These are phyloP conservation scores for Oscheius sp. DNA, from an alignment of 2,888 invertebrate genomes.

Conservation along the genomic window DNA sequence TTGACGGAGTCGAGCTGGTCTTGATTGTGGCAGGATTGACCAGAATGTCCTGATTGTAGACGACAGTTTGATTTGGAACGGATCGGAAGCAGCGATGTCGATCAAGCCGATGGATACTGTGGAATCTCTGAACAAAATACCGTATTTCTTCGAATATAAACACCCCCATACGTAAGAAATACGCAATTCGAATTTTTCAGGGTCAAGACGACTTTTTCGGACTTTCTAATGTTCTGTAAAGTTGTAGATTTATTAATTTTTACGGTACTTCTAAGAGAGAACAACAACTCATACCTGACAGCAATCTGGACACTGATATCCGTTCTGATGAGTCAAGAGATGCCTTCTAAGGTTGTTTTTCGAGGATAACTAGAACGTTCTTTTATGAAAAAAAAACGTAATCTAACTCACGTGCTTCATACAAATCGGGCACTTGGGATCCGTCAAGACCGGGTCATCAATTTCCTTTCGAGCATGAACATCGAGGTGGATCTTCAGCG, in stretches of 20 bases:
- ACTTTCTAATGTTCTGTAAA: too few species aligned
- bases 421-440: conserved; percentile 39
- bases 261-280: conserved; percentile 3
- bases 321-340: conserved; percentile 29
- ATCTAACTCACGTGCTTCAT: conserved; percentile 33
- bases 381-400: neutral
- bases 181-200: too few species aligned
- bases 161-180: too few species aligned
- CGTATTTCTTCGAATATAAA: too few species aligned
- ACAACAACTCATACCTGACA: conserved; percentile 34
- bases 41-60: conserved; percentile 16
- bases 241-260: too few species aligned
- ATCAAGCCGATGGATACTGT: conserved; percentile 39
- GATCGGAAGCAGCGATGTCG: conserved; percentile 25
- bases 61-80: neutral
- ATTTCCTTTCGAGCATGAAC: conserved; percentile 38
- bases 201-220: too few species aligned
- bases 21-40: conserved; percentile 14
- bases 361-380: conserved; percentile 32
- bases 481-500: conserved; percentile 37
- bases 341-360: conserved; percentile 35
- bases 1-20: neutral
- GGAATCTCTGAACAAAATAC: conserved; percentile 38
- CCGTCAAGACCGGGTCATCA: conserved; percentile 36
- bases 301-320: conserved; percentile 50